Conservation (phyloP, 2,888 invertebrate species). For the Cenopis cana region DNA sequence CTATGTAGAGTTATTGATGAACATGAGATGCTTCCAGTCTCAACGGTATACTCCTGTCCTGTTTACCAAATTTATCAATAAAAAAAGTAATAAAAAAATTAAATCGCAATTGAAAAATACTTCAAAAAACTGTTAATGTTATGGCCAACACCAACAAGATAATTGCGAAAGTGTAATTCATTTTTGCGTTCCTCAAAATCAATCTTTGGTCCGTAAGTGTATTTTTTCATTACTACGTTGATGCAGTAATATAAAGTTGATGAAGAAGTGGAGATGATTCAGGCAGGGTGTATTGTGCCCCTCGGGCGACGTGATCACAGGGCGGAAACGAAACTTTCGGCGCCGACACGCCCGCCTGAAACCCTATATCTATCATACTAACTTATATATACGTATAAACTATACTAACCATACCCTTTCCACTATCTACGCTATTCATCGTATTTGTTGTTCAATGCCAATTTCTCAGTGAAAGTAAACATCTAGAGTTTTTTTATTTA, state of each 20-base stretch:
- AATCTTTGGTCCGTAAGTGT: no score
- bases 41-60: no score
- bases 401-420: neutral
- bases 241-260: slow-evolving; percentile 11
- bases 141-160: no score
- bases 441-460: neutral
- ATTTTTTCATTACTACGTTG: no score
- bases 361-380: slow-evolving; percentile 17
- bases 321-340: slow-evolving; percentile 61
- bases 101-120: no score
- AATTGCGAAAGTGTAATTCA: no score
- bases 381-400: neutral
- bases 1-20: no score
- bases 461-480: slow-evolving; percentile 1
- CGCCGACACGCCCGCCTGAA: slow-evolving; percentile 49
- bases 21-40: no score
- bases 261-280: slow-evolving; percentile 41
- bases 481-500: neutral
- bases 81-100: no score
- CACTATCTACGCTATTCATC: neutral
- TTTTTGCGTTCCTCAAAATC: no score
- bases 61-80: no score
- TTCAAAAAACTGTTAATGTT: no score
- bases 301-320: slow-evolving; percentile 52
- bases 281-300: slow-evolving; percentile 44